Base-by-base conservation (phyloP, 2,888 invertebrate species). In the Hypena proboscidalis region DNA sequence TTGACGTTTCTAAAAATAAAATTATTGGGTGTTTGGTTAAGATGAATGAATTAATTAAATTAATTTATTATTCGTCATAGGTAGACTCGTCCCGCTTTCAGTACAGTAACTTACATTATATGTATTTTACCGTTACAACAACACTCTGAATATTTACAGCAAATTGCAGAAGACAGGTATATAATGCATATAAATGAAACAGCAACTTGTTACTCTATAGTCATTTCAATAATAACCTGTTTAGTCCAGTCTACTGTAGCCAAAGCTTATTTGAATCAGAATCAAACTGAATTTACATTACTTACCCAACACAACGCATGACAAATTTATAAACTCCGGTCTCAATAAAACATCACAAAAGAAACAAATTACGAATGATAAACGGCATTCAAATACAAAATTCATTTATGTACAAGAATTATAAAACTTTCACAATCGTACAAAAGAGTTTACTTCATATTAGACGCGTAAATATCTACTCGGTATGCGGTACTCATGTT, bases 401-500 rank as follows among this genome's bases (percentile, higher is more conserved):
- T 43, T 47, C 39, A 65, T 61, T 58, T 56, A 22, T 46, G 37
- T 32, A 41, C 52, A 31, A 29, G 40, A 31, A 50, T 58, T 56
- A 58, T 51, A 58, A 58, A 64, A 68, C 67, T 73, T 70, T 74
- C 69, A 67, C 57, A 57, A 66, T 61, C 65, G 39, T 58, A 64
- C 59, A 68, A 73, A 61, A 65, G 64, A 51, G 50, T 66, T 67
- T 70, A 67, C 62, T 60, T 67, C 63, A 61, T 66, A 67, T 70
- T 67, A 70, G 64, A 65, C 67, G 52, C 67, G 67, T 71, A 70
- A 71, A 70, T 70, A 69, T 67, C 46, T 49, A 62, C 61, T 74
- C 67, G 68, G 75, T 81, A 84, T 80, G 81, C 79, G 56, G 74
- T 60, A 71, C 70, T 78, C 76, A 83, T 83, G 83, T 87, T 86